Conservation (phyloP, 1,140 invertebrate species). For the Drosophila tsacasi region DNA sequence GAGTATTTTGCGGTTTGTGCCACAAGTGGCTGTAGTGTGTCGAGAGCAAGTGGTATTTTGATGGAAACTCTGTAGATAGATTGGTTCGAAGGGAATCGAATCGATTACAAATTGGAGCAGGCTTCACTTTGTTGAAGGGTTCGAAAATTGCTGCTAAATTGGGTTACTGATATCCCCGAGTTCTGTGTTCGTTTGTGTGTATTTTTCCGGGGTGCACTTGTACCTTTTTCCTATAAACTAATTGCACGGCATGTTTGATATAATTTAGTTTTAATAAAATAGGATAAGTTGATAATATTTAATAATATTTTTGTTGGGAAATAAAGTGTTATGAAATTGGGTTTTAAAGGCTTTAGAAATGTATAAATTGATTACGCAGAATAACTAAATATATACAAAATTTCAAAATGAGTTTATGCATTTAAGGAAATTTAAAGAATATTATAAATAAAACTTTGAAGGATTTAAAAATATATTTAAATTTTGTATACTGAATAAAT, state of each 20-base stretch:
- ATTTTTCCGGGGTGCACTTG: not conserved
- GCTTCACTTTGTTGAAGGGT: constrained; percentile 38
- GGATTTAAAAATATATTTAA: too few species aligned
- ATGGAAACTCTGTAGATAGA: constrained; percentile 53
- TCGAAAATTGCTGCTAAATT: constrained; percentile 33
- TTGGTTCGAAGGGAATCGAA: constrained; percentile 26
- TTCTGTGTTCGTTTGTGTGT: not conserved
- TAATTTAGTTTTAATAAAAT: not conserved
- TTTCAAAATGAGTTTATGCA: not conserved
- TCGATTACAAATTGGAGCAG: constrained; percentile 53
- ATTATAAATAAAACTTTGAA: too few species aligned
- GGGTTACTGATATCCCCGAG: constrained; percentile 39
- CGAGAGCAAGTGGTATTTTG: constrained; percentile 42
- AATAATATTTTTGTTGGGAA: not conserved
- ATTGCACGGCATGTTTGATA: not conserved
- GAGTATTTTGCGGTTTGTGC: constrained; percentile 41
- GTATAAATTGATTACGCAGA: not conserved
- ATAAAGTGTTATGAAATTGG: too few species aligned
- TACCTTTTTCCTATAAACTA: constrained; percentile 8
- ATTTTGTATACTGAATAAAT: too few species aligned
- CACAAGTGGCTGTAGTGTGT: constrained; percentile 43
- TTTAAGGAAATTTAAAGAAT: not conserved
- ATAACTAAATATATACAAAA: not conserved
- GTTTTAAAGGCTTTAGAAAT: not conserved
- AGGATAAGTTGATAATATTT: too few species aligned